Evolutionary conservation across 2,113 vertebrate species (phyloP), one percentile per base, ranked within the genome.

Genomic region (Pao palembangensis): DNA sequence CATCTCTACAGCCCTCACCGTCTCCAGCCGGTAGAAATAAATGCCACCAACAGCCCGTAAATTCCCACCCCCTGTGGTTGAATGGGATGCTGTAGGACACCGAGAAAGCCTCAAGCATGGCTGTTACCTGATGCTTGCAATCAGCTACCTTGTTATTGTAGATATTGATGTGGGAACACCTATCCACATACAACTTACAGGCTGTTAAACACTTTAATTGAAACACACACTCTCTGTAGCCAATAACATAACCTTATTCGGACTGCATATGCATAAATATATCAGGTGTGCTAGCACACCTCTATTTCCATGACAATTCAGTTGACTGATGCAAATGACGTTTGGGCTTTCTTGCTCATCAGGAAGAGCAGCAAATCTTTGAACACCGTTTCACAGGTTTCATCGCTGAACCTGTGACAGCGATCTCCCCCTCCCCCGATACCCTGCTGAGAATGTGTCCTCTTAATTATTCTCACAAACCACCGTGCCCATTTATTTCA

Each of bases 11-110:
- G 65, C 61, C 77, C 43, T 17, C 43, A 61, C 20, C 62, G 3
- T 53, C 81, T 64, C 72, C 5, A 42, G 38, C 69, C 82, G 73
- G 74, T 61, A 38, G 59, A 75, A 74, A 77, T 75, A 20, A n/a
- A 47, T 12, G 43, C 19, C 48, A 18, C 19, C 46, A 6, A 44
- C 16, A 48, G 20, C 14, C 43, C 21, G 43, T 16, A 80, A 87
- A 76, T 61, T 38, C 34, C 34, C 34, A 8, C 34, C 34, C 34
- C 34, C 34, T 12, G 34, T 12, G 34, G 34, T 12, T 38, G 34
- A 38, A 38, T 38, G 10, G 34, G 34, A 38, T 11, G 34, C 34
- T 28, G 25, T 28, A 28, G 25, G 1, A 28, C 25, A 28, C 34
- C 11, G 20, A 59, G 23, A 3, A 55, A 49, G 46, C 6, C 15